Evolutionary conservation across 2,797 vertebrate species (phyloP), one percentile per base, ranked within the genome.

Genomic region (Zalophus californianus): DNA sequence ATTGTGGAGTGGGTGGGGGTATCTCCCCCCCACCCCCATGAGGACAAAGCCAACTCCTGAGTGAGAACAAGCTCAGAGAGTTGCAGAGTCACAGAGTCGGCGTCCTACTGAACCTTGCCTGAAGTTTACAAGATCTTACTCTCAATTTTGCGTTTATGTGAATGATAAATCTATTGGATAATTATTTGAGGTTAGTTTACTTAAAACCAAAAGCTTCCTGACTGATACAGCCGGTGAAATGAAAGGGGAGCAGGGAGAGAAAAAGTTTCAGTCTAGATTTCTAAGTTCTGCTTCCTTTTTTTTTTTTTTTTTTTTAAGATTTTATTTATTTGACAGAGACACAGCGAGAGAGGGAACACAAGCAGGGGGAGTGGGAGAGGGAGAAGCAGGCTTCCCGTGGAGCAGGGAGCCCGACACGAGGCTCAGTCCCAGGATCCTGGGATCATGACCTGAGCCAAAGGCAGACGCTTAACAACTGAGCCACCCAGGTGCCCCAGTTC

Each of bases 141-240:
- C 60, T 87, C 52, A n/a, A 56, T 70, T 95, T 93, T 16, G 35
- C 3, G 15, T 68, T 87, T 52, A 29, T 5, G 21, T 21, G 32
- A 80, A 58, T 29, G 13, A 6, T 92, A 58, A 48, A 90, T 84
- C 52, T 13, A n/a, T 80, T 23, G 2, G 64, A 27, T 64, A 27
- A 20, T 87, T 66, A 64, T 90, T 84, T 75, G 84, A 96, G 25
- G 32, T 60, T 93, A 50, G 84, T 56, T 94, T 86, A 78, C 21
- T 79, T 95, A n/a, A 0, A 73, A 60, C 60, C 44, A 83, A 9
- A 95, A 41, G 20, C 50, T 62, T 90, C 75, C 75, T 86, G 68
- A 94, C 38, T 62, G 52, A 80, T 41, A 48, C 2, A 80, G 27
- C 52, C 44, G 88, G 27, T 18, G 82, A 88, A 93, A 83, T 80